Conservation (phyloP, 2,797 vertebrate species). For the Columba guinea region DNA sequence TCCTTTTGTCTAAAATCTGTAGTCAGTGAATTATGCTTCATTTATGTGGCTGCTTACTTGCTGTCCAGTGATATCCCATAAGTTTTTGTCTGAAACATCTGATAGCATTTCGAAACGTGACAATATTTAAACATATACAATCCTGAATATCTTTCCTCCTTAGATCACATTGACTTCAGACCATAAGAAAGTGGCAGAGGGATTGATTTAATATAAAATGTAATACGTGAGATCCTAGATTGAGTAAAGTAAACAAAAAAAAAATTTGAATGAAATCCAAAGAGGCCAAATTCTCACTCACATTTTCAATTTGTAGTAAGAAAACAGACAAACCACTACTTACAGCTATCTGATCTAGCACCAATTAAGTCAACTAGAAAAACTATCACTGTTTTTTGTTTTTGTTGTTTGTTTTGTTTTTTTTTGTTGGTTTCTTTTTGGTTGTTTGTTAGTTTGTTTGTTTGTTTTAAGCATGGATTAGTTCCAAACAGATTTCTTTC, state of each 20-base stretch:
- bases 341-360: background rate
- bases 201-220: background rate
- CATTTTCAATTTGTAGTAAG: background rate
- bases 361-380: background rate
- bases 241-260: background rate
- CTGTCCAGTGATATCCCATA: background rate
- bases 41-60: background rate
- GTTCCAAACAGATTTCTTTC: background rate
- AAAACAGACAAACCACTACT: background rate
- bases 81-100: background rate
- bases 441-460: too few species aligned
- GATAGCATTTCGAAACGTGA: background rate
- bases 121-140: background rate
- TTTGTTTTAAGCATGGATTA: background rate
- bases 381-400: background rate
- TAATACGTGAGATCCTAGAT: background rate
- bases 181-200: background rate
- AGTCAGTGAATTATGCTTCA: background rate
- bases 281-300: background rate
- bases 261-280: background rate
- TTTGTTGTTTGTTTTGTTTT: too few species aligned
- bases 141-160: background rate
- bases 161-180: background rate
- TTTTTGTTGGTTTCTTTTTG: too few species aligned
- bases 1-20: slow-evolving; percentile 16